Evolutionary conservation across 2,888 invertebrate species (phyloP), one percentile per base, ranked within the genome.

Genomic region (Ptilodon capucinus): DNA sequence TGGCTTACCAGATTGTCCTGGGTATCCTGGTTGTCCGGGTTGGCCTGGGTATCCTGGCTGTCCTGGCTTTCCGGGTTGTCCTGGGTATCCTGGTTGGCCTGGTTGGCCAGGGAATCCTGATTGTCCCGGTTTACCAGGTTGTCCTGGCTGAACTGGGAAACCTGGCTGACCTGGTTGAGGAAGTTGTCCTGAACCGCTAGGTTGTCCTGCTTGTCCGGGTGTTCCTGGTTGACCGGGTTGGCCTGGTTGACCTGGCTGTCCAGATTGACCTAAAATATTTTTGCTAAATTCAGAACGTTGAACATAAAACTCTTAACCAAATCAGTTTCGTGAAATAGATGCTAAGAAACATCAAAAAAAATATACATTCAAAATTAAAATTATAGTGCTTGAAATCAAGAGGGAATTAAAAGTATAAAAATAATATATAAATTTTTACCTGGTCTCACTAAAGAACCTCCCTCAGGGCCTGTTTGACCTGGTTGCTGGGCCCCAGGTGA

Each of bases 1-100:
- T 14, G 92, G 92, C 2, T 74, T 77, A 18, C 87, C 90, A 0
- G 93, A 93, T 0, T 45, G 5, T 14, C 13, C 54, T 0, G 54
- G 54, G 0, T 46, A 3, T 0, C 54, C 54, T 0, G 44, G 48
- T 0, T 45, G 0, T 0, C 53, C 45, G 0, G 48, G 54, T 0
- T 42, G 2, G 5, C 39, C 53, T 0, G 46, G 47, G 0, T 36
- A 0, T 1, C 54, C 54, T 0, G 47, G 47, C 0, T 42, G 2
- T 0, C 47, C 52, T 0, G 44, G 47, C 0, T 44, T 0, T 0
- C 51, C 53, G 0, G 54, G 46, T 0, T 46, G 8, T 0, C 49
- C 48, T 21, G 46, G 51, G 1, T 42, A 1, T 2, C 52, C 50
- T 0, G 50, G 52, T 0, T 46, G 9, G 0, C 52, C 52, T 0